A percentile compares a stretch with the other conserved stretches of the same genome.
Evolutionary conservation across 1,140 invertebrate species (phyloP).

Genomic region (Polyergus mexicanus): DNA sequence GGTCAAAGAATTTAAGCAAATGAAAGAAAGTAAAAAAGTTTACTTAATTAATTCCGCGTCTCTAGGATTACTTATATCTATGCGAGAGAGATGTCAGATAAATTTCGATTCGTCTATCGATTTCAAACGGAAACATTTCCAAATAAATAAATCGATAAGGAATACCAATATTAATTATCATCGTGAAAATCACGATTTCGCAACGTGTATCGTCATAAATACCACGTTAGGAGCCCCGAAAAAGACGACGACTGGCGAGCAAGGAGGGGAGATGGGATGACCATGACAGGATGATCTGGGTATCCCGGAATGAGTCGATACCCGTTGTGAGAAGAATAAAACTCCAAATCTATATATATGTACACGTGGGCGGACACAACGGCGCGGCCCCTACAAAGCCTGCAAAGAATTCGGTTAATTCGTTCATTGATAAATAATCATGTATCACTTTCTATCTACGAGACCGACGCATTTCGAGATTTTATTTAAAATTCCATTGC

Average conservation of each 20-base stretch:
- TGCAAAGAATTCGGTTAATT: constrained; percentile 31
- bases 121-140: neutral
- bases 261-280: neutral
- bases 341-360: constrained; percentile 48
- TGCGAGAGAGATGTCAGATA: constrained; percentile 16
- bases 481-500: neutral
- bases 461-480: neutral
- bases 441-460: constrained; percentile 26
- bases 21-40: constrained; percentile 16
- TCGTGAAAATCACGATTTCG: constrained; percentile 29
- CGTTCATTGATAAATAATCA: constrained; percentile 9
- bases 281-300: constrained; percentile 7
- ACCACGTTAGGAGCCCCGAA: neutral
- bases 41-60: constrained; percentile 21
- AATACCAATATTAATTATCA: neutral
- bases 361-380: neutral
- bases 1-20: constrained; percentile 6
- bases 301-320: constrained; percentile 10
- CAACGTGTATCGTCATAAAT: constrained; percentile 25
- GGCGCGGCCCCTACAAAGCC: neutral
- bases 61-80: constrained; percentile 17
- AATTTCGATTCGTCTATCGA: neutral
- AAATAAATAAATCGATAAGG: neutral
- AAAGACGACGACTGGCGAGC: neutral
- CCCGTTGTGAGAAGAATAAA: neutral